phyloP scores from a whole-genome alignment of 1,140 invertebrate genomes.

The Drosophila pseudoananassae region DNA sequence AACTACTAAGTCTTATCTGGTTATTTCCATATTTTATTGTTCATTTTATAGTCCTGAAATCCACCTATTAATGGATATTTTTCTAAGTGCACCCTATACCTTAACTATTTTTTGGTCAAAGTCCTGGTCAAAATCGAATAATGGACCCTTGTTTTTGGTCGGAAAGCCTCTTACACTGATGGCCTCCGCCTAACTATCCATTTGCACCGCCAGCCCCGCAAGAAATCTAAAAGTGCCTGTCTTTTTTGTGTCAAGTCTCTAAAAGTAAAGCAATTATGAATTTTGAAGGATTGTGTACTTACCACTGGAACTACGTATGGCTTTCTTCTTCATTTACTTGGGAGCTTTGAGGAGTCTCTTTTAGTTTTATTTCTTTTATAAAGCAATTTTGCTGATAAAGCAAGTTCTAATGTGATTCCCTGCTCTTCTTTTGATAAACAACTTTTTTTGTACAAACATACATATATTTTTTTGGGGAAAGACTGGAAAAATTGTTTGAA shows the following conservation, averaged over 20 bases:
- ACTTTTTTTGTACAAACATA: background rate
- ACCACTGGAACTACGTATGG: constrained; percentile 12
- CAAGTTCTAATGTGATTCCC: background rate
- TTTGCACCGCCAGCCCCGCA: constrained; percentile 2
- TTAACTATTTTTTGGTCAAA: constrained; percentile 8
- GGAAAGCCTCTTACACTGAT: constrained; percentile 26
- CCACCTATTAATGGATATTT: background rate
- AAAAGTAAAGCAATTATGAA: no score
- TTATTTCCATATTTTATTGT: background rate
- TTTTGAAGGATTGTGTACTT: constrained; percentile 4
- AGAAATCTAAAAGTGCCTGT: background rate
- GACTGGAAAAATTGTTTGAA: background rate
- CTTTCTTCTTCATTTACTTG: constrained; percentile 26
- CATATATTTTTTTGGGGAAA: background rate
- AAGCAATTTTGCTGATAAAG: background rate
- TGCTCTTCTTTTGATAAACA: background rate
- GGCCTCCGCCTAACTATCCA: constrained; percentile 2
- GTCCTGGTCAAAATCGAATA: constrained; percentile 7
- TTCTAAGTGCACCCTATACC: background rate
- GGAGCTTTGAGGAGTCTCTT: constrained; percentile 6
- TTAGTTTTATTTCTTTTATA: constrained; percentile 15
- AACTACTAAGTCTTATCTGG: background rate
- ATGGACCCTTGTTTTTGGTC: constrained; percentile 17
- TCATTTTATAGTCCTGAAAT: background rate
- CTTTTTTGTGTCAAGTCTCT: no score